Conservation (phyloP, 1,140 invertebrate species). For the Mylabris phalerata region DNA sequence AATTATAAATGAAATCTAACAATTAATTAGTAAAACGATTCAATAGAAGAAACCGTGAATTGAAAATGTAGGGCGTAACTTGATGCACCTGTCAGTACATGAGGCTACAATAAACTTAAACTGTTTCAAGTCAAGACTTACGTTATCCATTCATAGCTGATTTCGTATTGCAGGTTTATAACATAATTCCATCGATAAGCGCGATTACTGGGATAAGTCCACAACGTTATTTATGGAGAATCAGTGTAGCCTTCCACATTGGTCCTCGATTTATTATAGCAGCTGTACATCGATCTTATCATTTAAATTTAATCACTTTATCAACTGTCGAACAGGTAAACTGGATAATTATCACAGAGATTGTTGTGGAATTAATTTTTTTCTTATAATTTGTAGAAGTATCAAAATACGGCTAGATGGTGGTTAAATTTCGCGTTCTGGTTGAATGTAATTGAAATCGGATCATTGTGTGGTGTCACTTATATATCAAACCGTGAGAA, state of each 20-base stretch:
- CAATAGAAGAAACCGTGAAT: too few species aligned
- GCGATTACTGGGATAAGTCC: constrained; percentile 86
- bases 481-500: constrained; percentile 92
- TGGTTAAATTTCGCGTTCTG: constrained; percentile 73
- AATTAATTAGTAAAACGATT: too few species aligned
- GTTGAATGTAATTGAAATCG: constrained; percentile 77
- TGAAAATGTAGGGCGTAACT: too few species aligned
- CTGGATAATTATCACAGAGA: too few species aligned
- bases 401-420: constrained; percentile 43
- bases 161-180: constrained; percentile 66
- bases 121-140: too few species aligned
- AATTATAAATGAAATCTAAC: too few species aligned
- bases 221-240: constrained; percentile 86
- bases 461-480: constrained; percentile 77
- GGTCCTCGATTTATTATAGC: constrained; percentile 80
- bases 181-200: constrained; percentile 86
- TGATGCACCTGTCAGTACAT: too few species aligned
- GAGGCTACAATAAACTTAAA: too few species aligned
- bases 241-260: constrained; percentile 83
- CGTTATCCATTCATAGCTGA: too few species aligned
- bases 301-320: constrained; percentile 57
- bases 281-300: constrained; percentile 76
- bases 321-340: constrained; percentile 4
- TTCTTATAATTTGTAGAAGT: not conserved
- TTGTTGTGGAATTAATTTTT: too few species aligned